Conservation (phyloP, 2,888 invertebrate genomes). For the Drosophila neotestacea region DNA sequence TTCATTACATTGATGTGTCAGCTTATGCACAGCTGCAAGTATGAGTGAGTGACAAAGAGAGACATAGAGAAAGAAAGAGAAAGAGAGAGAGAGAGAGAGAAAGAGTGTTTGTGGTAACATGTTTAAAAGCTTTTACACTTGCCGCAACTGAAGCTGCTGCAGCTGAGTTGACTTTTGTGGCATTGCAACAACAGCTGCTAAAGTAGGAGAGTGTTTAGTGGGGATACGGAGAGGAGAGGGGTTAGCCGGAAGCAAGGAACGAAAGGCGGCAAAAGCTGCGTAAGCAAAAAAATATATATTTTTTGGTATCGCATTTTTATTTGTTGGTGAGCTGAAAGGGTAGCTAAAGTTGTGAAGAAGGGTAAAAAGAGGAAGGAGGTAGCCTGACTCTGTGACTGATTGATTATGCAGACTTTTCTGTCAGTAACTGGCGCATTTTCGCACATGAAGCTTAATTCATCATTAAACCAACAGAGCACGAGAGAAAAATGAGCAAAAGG, state of each 20-base stretch:
- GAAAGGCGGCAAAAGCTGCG: conserved; percentile 63
- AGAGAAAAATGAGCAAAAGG: conserved; percentile 13
- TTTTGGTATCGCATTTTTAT: conserved; percentile 24
- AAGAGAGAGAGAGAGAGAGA: not conserved
- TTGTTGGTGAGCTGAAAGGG: conserved; percentile 20
- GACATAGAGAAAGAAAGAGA: not conserved
- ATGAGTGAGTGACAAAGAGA: conserved; percentile 13
- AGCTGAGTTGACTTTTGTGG: conserved; percentile 69
- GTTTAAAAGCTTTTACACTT: conserved; percentile 79
- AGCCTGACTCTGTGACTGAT: conserved; percentile 57
- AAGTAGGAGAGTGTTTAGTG: conserved; percentile 1
- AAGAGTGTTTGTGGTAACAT: conserved; percentile 50
- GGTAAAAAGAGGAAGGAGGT: too few relatives aligned
- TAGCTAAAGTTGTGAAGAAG: not conserved
- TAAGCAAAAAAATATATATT: conserved; percentile 57
- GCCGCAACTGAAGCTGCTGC: conserved; percentile 60
- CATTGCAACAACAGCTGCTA: conserved; percentile 40
- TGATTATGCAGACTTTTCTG: conserved; percentile 79
- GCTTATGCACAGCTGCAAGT: conserved; percentile 69
- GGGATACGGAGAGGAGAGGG: not conserved
- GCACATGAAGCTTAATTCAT: conserved; percentile 72
- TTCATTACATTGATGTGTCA: conserved; percentile 80
- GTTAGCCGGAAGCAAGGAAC: conserved; percentile 52
- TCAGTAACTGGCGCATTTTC: conserved; percentile 68
- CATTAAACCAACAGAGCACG: conserved; percentile 62